Evolutionary conservation across 1,140 invertebrate genomes (phyloP).

Genomic region (Mylabris phalerata): DNA sequence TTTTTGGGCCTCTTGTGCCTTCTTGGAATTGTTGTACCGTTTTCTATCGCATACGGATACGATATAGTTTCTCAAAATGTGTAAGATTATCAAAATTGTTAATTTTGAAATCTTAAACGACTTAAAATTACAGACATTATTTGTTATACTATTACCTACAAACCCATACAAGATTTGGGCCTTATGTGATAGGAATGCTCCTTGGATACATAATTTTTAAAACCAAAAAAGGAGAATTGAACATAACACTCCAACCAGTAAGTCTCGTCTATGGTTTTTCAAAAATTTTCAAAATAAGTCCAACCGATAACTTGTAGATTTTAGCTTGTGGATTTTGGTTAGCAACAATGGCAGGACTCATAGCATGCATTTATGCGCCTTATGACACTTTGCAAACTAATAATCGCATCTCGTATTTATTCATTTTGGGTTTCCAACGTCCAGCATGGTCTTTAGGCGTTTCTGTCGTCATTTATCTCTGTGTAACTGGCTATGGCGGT

Average conservation of each 20-base stretch:
- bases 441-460: constrained; percentile 52
- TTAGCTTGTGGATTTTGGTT: not conserved
- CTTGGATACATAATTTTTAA: constrained; percentile 43
- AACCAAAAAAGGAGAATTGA: not conserved
- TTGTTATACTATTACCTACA: constrained; percentile 27
- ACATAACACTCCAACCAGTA: no score
- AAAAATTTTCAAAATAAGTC: no score
- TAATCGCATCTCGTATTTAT: constrained; percentile 27
- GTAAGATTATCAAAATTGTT: no score
- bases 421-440: constrained; percentile 55
- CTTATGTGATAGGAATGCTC: constrained; percentile 53
- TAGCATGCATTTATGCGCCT: constrained; percentile 3
- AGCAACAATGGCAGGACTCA: not conserved
- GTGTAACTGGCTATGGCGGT: constrained; percentile 54
- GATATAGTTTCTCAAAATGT: no score
- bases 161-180: constrained; percentile 44
- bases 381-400: not conserved
- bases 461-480: constrained; percentile 60
- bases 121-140: not conserved
- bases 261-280: no score
- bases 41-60: constrained; percentile 24
- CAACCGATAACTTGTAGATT: not conserved
- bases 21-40: constrained; percentile 7
- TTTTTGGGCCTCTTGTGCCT: not conserved
- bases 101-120: no score